Conservation (phyloP, 1,140 invertebrate genomes). For the Drosophila sucinea region DNA sequence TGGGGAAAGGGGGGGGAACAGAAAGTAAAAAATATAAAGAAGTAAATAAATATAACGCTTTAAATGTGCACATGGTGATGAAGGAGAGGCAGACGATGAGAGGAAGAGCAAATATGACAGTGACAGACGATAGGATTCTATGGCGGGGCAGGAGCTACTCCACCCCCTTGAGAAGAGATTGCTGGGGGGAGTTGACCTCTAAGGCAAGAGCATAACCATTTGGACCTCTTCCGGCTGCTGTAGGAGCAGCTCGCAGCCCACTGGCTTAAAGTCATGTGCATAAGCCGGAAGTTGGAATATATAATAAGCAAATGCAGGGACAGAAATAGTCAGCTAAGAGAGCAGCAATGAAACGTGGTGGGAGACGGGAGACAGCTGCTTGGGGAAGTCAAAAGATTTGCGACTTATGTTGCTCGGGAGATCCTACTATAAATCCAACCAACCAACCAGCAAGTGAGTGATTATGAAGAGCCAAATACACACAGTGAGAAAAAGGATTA, state of each 20-base stretch:
- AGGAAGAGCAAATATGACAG: not conserved
- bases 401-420: constrained; percentile 48
- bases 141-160: not conserved
- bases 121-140: constrained; percentile 59
- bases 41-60: constrained; percentile 68
- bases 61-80: constrained; percentile 37
- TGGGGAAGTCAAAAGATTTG: constrained; percentile 62
- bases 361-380: constrained; percentile 11
- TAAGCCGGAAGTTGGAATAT: constrained; percentile 78
- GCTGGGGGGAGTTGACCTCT: constrained; percentile 19
- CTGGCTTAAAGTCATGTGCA: constrained; percentile 78
- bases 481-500: constrained; percentile 9
- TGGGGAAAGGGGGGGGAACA: no score
- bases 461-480: constrained; percentile 47
- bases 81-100: constrained; percentile 61
- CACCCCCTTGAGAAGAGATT: constrained; percentile 2
- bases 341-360: not conserved
- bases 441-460: constrained; percentile 45
- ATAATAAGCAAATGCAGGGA: constrained; percentile 68
- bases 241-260: not conserved
- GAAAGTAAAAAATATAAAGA: constrained; percentile 18
- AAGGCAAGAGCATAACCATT: constrained; percentile 40
- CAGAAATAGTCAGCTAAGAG: not conserved
- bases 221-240: constrained; percentile 56
- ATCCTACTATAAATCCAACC: constrained; percentile 30